Evolutionary conservation across 2,113 vertebrate genomes (phyloP).

Genomic region (Lynx canadensis): DNA sequence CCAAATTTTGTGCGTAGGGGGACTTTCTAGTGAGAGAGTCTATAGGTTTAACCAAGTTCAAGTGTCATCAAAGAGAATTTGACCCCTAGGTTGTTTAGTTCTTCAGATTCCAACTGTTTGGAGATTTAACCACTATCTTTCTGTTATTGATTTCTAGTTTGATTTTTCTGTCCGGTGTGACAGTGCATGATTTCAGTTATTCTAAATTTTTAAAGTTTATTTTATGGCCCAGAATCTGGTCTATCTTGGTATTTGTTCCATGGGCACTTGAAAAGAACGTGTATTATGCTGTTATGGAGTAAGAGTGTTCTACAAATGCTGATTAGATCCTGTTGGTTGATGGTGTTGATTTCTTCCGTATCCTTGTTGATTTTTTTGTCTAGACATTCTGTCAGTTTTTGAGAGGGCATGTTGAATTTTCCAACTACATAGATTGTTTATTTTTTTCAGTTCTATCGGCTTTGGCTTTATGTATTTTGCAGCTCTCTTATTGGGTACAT

Average conservation of each 20-base stretch:
- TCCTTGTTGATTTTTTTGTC: background rate
- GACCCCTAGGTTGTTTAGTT: background rate
- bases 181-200: background rate
- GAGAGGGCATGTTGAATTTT: background rate
- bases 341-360: background rate
- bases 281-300: background rate
- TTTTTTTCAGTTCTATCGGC: background rate
- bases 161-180: background rate
- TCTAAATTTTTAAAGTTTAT: background rate
- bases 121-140: background rate
- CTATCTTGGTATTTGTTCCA: background rate
- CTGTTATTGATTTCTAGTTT: background rate
- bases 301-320: background rate
- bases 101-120: background rate
- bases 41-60: background rate
- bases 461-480: background rate
- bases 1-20: background rate
- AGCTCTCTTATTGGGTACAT: background rate
- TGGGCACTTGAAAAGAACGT: background rate
- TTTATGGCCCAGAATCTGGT: background rate
- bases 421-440: background rate
- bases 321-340: background rate
- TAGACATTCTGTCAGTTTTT: background rate
- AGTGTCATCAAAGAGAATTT: background rate
- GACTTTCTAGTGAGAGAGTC: background rate